phyloP scores from a whole-genome alignment of 1,140 invertebrate species.

The Ceratoteleas bidentatus region DNA sequence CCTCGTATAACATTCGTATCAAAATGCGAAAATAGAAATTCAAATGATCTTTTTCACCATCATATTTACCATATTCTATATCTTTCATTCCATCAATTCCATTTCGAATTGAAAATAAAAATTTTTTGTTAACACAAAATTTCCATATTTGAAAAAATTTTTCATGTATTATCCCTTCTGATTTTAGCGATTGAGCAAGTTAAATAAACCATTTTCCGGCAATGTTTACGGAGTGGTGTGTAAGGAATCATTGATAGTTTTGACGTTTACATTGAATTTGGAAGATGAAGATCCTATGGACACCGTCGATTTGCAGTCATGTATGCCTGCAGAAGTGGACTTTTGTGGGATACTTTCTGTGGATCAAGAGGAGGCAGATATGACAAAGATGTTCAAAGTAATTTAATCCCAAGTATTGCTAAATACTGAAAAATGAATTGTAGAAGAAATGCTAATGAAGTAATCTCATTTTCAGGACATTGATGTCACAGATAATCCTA shows the following conservation, averaged over 20 bases:
- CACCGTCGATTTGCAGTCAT: slow-evolving; percentile 83
- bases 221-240: slow-evolving; percentile 88
- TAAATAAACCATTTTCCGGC: slow-evolving; percentile 84
- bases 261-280: slow-evolving; percentile 83
- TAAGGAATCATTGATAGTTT: slow-evolving; percentile 85
- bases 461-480: slow-evolving; percentile 83
- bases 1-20: too few species aligned
- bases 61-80: too few species aligned
- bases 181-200: slow-evolving; percentile 83
- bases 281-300: slow-evolving; percentile 83
- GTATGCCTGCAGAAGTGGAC: slow-evolving; percentile 88
- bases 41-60: too few species aligned
- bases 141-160: too few species aligned
- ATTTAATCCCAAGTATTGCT: slow-evolving; percentile 2
- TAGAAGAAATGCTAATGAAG: too few species aligned
- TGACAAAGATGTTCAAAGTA: slow-evolving; percentile 85
- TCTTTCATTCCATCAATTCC: too few species aligned
- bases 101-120: too few species aligned
- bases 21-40: too few species aligned
- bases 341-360: slow-evolving; percentile 87
- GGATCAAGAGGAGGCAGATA: slow-evolving; percentile 81
- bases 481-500: slow-evolving; percentile 89
- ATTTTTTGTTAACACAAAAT: too few species aligned
- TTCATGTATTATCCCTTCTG: too few species aligned
- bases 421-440: too few species aligned